Evolutionary conservation across 2,113 vertebrate genomes (phyloP), one percentile per base, ranked within the genome.

Genomic region (Xenopus borealis): DNA sequence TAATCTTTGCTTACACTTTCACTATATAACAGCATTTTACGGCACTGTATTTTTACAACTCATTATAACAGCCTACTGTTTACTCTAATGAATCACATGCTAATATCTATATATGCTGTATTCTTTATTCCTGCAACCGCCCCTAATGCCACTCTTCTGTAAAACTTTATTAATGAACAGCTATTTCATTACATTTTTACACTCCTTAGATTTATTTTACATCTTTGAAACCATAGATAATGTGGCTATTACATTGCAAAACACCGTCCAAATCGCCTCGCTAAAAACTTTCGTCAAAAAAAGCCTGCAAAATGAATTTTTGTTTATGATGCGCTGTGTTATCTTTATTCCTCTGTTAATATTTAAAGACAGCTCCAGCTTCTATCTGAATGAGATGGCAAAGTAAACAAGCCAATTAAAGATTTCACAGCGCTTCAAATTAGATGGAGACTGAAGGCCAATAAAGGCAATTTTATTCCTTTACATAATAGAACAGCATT

Each of bases 401-500:
- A 75, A 59, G 58, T 55, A 76, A 76, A 69, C 58, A 76, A 62
- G 46, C 27, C 27, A 55, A 76, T n/a, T 44, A 61, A 33, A n/a
- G 6, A 16, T 40, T 53, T 75, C 50, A 69, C n/a, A 23, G 8
- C 1, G 14, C 16, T 23, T 13, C 30, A 45, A 53, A 62, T 47
- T 7, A n/a, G 10, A 23, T 23, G 33, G 40, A 10, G n/a, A 19
- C 17, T 23, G 30, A 12, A 16, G 46, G 23, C 50, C 73, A 55
- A 63, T 55, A 23, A 46, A 62, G 19, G 44, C 17, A 40, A 16
- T 61, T 74, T 68, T 50, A 75, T 18, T 19, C 33, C 3, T 40
- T 40, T 40, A 6, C 33, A 40, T 40, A 40, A 40, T 40, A 40
- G 33, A 40, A 40, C 33, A 40, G 33, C 33, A 9, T 40, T 40